Conservation (phyloP, 2,113 vertebrate genomes). For the Hemiscyllium ocellatum region DNA sequence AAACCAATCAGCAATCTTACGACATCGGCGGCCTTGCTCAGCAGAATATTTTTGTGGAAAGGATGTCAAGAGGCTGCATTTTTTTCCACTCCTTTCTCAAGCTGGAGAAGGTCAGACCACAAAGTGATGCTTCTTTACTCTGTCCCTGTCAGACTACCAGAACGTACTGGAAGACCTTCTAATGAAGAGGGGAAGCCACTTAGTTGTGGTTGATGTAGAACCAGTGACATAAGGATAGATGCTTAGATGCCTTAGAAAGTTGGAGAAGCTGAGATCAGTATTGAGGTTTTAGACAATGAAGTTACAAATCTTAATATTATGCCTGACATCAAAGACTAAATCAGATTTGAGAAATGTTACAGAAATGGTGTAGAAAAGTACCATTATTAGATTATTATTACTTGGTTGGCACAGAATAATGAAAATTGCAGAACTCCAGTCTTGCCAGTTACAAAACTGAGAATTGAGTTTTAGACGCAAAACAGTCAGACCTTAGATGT, state of each 20-base stretch:
- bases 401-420: neutral
- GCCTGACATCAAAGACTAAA: neutral
- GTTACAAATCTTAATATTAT: neutral
- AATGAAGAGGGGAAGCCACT: neutral
- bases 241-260: neutral
- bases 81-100: constrained; percentile 7
- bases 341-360: neutral
- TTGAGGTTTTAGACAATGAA: neutral
- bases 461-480: neutral
- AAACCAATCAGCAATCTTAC: neutral
- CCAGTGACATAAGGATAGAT: neutral
- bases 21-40: neutral
- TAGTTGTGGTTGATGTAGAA: neutral
- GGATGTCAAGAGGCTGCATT: neutral
- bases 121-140: neutral
- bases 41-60: neutral
- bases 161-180: neutral
- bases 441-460: neutral
- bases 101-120: constrained; percentile 17
- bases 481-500: neutral
- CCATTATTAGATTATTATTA: neutral
- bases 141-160: neutral
- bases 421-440: neutral
- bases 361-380: neutral
- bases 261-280: neutral